Evolutionary conservation across 2,797 vertebrate species (phyloP).

Genomic region (Ataeniobius toweri): DNA sequence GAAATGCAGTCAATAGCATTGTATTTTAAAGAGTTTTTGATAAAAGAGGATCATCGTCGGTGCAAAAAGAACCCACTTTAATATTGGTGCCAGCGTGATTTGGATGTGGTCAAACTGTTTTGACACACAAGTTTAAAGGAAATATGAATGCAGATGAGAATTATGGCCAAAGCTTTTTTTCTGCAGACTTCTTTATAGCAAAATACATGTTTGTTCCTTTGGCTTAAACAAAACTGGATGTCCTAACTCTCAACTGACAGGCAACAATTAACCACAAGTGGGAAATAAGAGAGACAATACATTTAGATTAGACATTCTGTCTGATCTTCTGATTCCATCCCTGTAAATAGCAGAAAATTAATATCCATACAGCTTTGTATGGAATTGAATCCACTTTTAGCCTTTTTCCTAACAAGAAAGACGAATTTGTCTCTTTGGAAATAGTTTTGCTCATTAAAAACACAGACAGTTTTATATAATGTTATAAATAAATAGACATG

Average conservation of each 20-base stretch:
- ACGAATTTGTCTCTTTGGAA: too few relatives aligned
- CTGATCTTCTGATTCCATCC: neutral
- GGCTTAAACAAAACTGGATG: slow-evolving; percentile 4
- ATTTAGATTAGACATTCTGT: neutral
- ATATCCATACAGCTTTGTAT: neutral
- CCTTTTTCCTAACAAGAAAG: too few relatives aligned
- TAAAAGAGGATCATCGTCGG: slow-evolving; percentile 42
- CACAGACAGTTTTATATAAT: too few relatives aligned
- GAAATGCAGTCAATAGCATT: slow-evolving; percentile 55
- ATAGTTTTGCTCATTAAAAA: too few relatives aligned
- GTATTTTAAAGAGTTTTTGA: slow-evolving; percentile 38
- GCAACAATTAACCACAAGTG: neutral
- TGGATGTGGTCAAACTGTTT: slow-evolving; percentile 53
- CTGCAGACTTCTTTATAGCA: neutral
- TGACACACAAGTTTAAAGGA: slow-evolving; percentile 35
- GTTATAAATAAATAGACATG: neutral
- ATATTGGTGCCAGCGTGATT: slow-evolving; percentile 55
- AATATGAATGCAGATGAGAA: slow-evolving; percentile 31
- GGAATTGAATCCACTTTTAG: neutral
- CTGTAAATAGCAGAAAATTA: neutral
- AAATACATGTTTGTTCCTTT: slow-evolving; percentile 12
- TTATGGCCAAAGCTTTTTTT: slow-evolving; percentile 2
- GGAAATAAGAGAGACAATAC: neutral
- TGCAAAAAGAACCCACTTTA: slow-evolving; percentile 26
- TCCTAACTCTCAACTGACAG: neutral